These are phyloP conservation scores for Oscheius onirici DNA, from an alignment of 2,888 invertebrate genomes.

Conservation along the genomic window DNA sequence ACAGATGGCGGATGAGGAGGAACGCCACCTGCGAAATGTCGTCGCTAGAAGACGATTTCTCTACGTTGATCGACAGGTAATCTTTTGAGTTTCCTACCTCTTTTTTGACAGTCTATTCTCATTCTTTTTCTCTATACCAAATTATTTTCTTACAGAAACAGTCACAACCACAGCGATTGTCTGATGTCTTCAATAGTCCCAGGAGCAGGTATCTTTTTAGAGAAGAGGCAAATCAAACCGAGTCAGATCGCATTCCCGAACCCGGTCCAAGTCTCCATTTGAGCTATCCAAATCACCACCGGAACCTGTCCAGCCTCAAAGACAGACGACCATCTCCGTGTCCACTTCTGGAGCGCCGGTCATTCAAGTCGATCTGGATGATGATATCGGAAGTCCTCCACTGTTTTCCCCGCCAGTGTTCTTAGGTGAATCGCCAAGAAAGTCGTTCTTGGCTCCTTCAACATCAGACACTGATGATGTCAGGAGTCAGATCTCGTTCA, in stretches of 20 bases:
- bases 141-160: slow-evolving; percentile 24
- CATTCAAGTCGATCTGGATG: slow-evolving; percentile 11
- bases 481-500: slow-evolving; percentile 57
- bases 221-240: background rate
- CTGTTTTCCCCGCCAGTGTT: background rate
- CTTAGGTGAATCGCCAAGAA: background rate
- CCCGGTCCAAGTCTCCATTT: background rate
- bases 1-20: slow-evolving; percentile 16
- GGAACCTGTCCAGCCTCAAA: background rate
- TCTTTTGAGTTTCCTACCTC: background rate
- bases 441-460: background rate
- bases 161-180: slow-evolving; percentile 26
- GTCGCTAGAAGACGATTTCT: slow-evolving; percentile 12
- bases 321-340: background rate
- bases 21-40: slow-evolving; percentile 20
- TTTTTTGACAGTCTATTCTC: background rate
- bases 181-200: slow-evolving; percentile 19
- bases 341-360: slow-evolving; percentile 1
- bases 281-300: background rate
- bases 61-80: slow-evolving; percentile 23
- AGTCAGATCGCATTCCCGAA: slow-evolving; percentile 1
- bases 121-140: no score
- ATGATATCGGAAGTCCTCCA: slow-evolving; percentile 3
- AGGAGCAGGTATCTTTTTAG: slow-evolving; percentile 10
- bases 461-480: slow-evolving; percentile 41